A percentile compares a stretch with the other conserved stretches of the same genome.
phyloP scores from a whole-genome alignment of 2,113 vertebrate species.

The Morphnarchus princeps region DNA sequence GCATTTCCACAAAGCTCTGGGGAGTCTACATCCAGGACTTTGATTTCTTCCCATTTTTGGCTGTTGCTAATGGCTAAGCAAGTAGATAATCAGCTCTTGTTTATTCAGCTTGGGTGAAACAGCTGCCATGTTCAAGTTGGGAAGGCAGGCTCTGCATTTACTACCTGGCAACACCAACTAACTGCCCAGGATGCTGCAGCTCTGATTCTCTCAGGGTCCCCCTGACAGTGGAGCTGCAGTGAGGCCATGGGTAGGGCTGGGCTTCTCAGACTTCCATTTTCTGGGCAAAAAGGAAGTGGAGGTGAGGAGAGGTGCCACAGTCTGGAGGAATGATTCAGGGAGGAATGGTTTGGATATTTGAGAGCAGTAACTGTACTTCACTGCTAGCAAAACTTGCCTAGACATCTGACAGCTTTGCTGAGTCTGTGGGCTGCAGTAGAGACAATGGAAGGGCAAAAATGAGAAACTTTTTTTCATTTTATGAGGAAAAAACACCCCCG shows the following conservation, averaged over 20 bases:
- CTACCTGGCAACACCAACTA: not conserved
- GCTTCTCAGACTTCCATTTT: not conserved
- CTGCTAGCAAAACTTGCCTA: not conserved
- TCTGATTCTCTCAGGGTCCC: not conserved
- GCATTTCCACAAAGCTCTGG: not conserved
- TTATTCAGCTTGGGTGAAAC: not conserved
- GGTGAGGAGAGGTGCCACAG: not conserved
- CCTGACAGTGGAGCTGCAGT: not conserved
- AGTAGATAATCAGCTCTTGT: not conserved
- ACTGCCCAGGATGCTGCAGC: not conserved
- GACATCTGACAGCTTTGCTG: not conserved
- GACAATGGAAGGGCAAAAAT: not conserved
- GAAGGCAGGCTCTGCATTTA: not conserved
- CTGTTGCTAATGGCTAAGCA: not conserved
- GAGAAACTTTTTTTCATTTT: not conserved
- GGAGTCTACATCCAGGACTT: not conserved
- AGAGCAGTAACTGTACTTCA: not conserved
- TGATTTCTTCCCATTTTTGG: not conserved
- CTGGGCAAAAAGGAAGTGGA: not conserved
- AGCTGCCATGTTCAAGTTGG: not conserved
- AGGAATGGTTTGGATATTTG: not conserved
- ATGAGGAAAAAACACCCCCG: not conserved
- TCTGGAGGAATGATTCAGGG: not conserved
- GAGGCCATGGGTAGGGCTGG: not conserved
- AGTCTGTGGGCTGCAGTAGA: not conserved